Evolutionary conservation across 2,113 vertebrate genomes (phyloP).

Genomic region (Podarcis muralis): DNA sequence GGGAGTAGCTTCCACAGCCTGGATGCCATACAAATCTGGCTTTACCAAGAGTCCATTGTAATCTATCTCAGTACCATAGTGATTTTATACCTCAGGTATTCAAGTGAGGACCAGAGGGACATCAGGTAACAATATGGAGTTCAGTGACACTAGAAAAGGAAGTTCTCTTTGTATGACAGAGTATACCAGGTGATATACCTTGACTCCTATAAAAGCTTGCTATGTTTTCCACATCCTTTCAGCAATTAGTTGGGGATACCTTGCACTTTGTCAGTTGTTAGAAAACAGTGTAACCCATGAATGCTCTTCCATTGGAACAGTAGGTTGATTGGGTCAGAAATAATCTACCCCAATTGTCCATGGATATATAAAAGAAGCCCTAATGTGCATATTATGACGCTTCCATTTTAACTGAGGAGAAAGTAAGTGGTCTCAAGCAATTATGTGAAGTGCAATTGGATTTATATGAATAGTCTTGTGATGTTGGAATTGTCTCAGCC

Average conservation of each 20-base stretch:
- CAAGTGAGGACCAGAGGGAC: not conserved
- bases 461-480: conserved; percentile 11
- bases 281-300: no score
- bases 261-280: not conserved
- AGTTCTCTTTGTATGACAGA: not conserved
- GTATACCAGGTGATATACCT: no score
- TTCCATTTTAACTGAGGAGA: conserved; percentile 2
- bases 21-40: not conserved
- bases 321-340: not conserved
- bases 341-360: not conserved
- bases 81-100: not conserved
- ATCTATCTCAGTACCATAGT: not conserved
- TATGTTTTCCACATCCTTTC: not conserved
- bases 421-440: conserved; percentile 4
- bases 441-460: conserved; percentile 10
- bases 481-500: conserved; percentile 5
- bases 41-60: not conserved
- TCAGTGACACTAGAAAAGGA: not conserved
- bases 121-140: no score
- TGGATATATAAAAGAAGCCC: not conserved
- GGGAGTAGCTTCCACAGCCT: not conserved
- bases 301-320: not conserved
- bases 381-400: conserved; percentile 1
- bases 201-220: not conserved
- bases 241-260: not conserved